Base-by-base conservation (phyloP, 2,113 vertebrate species). In the Amphiprion ocellaris region DNA sequence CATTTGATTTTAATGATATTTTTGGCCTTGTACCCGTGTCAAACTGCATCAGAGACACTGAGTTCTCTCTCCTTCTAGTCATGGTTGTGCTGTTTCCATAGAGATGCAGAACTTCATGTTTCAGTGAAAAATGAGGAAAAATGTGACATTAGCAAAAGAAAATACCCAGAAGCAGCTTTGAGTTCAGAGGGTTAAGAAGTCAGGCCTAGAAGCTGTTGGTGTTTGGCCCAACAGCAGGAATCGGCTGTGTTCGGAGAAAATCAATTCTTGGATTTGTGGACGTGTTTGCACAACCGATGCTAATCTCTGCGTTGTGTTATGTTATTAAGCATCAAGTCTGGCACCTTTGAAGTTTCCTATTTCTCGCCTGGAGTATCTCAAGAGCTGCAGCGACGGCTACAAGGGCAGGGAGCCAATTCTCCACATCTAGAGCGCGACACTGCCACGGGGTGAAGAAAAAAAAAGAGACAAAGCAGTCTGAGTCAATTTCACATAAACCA, bases 221-320 rank as follows among this genome's bases (percentile, higher is more conserved):
- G 26, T 3, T 26, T 26, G 26, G 26, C 26, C 26, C 26, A 26
- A 66, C 55, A 4, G n/a, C 39, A 44, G 33, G 41, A 47, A 41
- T 37, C 19, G 1, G 61, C 26, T 79, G 2, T 33, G 10, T 33
- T 4, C 33, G 55, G 3, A 59, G 23, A 66, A 37, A 69, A 61
- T 16, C 3, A 16, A 23, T 19, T 17, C 50, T 52, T 59, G 60
- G 69, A 75, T 70, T 62, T 44, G 23, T 63, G 56, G 69, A 71
- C 47, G 53, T 62, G 49, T 77, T 85, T 74, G 61, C 74, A 46
- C 58, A 60, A 60, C 80, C 72, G 74, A 84, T 87, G 69, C 71
- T 68, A 69, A 69, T 81, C 64, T 69, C 39, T 11, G 26, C 55
- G 47, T 69, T 70, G 28, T 79, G 66, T 58, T 55, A 17, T 10